Conservation (phyloP, 2,888 invertebrate species). For the Helicoverpa assulta region DNA sequence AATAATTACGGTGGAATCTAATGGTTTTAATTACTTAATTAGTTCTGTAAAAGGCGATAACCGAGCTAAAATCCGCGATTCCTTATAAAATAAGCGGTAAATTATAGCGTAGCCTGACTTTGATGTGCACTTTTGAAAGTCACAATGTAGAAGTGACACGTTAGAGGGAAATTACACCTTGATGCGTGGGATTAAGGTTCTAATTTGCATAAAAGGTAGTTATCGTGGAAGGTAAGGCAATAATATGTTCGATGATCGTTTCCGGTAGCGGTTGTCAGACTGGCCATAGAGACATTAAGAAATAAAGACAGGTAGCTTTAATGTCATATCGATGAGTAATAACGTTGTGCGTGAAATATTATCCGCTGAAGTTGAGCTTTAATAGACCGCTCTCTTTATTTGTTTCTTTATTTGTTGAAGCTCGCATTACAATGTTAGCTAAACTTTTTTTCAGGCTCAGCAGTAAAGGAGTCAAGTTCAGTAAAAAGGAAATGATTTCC, state of each 20-base stretch:
- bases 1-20: conserved; percentile 46
- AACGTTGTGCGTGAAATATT: conserved; percentile 20
- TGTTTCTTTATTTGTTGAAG: neutral
- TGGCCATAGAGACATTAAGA: conserved; percentile 46
- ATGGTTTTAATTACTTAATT: conserved; percentile 59
- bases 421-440: neutral
- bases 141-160: conserved; percentile 22
- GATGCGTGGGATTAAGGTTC: conserved; percentile 18
- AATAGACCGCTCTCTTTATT: conserved; percentile 4
- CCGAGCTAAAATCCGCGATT: conserved; percentile 44
- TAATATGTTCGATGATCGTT: conserved; percentile 44
- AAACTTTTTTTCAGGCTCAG: neutral
- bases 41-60: conserved; percentile 39
- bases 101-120: conserved; percentile 47
- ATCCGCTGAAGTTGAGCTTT: conserved; percentile 18
- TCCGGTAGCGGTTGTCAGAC: conserved; percentile 42
- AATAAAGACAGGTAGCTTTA: conserved; percentile 47
- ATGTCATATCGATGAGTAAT: conserved; percentile 39
- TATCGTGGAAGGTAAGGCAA: conserved; percentile 28
- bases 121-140: conserved; percentile 54
- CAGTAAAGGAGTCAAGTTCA: too few relatives aligned
- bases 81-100: conserved; percentile 47
- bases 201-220: conserved; percentile 44
- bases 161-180: conserved; percentile 38
- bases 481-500: too few relatives aligned